Evolutionary conservation across 2,888 invertebrate genomes (phyloP).

Genomic region (Apodemia duryi): DNA sequence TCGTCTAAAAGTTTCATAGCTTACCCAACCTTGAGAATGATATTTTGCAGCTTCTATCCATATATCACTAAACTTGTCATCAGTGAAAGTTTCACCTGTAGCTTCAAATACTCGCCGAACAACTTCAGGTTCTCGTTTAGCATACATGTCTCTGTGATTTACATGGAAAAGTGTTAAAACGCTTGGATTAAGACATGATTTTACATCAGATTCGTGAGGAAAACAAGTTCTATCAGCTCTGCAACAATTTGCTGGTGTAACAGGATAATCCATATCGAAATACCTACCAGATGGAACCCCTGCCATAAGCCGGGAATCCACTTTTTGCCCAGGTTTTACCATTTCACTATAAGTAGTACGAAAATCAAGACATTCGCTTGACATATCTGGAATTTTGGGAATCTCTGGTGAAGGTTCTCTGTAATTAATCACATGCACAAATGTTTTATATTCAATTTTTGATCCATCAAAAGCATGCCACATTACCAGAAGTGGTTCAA

Average conservation of each 20-base stretch:
- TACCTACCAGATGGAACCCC: slow-evolving; percentile 66
- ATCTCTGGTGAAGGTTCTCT: slow-evolving; percentile 57
- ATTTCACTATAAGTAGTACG: slow-evolving; percentile 63
- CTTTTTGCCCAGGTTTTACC: slow-evolving; percentile 50
- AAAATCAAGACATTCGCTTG: slow-evolving; percentile 51
- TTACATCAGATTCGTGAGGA: slow-evolving; percentile 59
- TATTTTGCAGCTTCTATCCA: slow-evolving; percentile 72
- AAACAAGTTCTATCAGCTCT: slow-evolving; percentile 49
- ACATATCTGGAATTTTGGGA: slow-evolving; percentile 58
- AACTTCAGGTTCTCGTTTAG: slow-evolving; percentile 47
- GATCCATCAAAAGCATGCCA: slow-evolving; percentile 67
- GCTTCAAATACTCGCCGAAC: slow-evolving; percentile 74
- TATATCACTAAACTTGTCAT: slow-evolving; percentile 63
- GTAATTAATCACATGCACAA: slow-evolving; percentile 68
- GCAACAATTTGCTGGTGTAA: slow-evolving; percentile 47
- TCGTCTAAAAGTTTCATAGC: slow-evolving; percentile 72
- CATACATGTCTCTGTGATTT: slow-evolving; percentile 61
- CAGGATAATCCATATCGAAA: slow-evolving; percentile 58
- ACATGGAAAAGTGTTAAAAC: slow-evolving; percentile 52
- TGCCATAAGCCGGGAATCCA: slow-evolving; percentile 45
- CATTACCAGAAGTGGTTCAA: slow-evolving; percentile 69
- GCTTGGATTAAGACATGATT: slow-evolving; percentile 51
- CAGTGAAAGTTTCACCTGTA: slow-evolving; percentile 67
- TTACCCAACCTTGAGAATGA: slow-evolving; percentile 74
- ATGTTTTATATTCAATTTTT: slow-evolving; percentile 68